Base-by-base conservation (phyloP, 2,113 vertebrate species). In the Pteruthius melanotis region DNA sequence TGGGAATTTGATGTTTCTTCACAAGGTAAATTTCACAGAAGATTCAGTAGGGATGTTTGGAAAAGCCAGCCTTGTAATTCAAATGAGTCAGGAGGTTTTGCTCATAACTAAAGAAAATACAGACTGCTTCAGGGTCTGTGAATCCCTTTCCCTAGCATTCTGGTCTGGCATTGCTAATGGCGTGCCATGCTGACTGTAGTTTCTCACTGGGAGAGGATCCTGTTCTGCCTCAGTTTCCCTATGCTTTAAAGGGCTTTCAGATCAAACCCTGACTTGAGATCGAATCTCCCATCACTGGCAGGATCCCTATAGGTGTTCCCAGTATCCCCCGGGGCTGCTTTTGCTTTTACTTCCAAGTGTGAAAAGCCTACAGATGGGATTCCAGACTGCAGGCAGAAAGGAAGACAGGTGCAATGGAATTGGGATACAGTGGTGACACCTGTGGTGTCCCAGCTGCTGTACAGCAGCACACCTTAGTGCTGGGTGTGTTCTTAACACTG, bases 1-100 rank as follows among this genome's bases (percentile, higher is more conserved):
- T 81, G 59, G 28, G 68, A 87, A 80, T 90, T 92, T 77, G 45
- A 42, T 42, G 30, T 19, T 37, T 83, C 60, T 91, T 69, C 81
- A 50, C 72, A 81, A 87, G 72, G 83, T 87, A 71, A 66, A 91
- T 91, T 86, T 93, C 79, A 89, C 37, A 39, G 87, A 79, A 79
- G 61, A 72, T 61, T 86, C 71, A 80, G 40, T 50, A 31, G 45
- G 45, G 54, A 81, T 87, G 74, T 81, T 70, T 63, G 47, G 52
- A 54, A 87, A 94, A 83, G 54, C n/a, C 39, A 86, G 0, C n/a
- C 27, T 61, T 80, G 47, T 77, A 72, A 74, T 81, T 74, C 52
- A 89, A 81, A 93, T 87, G 64, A 83, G 14, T 79, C 68, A 22
- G 65, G 72, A 89, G 69, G 35, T 65, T 95, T 95, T 89, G 45